A percentile compares a stretch with the other conserved stretches of the same genome.
These are phyloP conservation scores for Eudorcas thomsonii DNA, from an alignment of 2,113 vertebrate genomes.

Conservation along the genomic window DNA sequence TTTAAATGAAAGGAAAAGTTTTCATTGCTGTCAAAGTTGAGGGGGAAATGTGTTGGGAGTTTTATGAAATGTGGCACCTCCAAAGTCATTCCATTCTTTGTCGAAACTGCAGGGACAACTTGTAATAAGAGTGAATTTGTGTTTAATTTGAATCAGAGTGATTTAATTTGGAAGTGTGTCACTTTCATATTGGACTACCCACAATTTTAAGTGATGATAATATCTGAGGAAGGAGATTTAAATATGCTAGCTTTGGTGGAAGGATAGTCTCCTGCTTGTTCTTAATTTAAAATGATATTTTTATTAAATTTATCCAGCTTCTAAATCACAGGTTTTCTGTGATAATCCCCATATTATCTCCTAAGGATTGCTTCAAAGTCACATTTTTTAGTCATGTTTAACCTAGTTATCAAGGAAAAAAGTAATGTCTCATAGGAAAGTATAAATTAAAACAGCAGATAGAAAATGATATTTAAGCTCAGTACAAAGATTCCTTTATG, in stretches of 20 bases:
- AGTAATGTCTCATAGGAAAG: neutral
- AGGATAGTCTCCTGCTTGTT: neutral
- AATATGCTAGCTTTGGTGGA: neutral
- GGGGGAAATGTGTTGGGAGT: neutral
- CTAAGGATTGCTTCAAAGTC: neutral
- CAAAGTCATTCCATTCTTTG: neutral
- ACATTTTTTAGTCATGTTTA: neutral
- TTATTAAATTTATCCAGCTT: neutral
- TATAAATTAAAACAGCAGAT: neutral
- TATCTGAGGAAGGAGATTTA: neutral
- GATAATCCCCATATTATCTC: neutral
- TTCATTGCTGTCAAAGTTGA: neutral
- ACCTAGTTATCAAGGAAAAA: neutral
- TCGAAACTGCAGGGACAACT: neutral
- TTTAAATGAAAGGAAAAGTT: constrained; percentile 36
- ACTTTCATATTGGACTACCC: neutral
- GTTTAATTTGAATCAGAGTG: constrained; percentile 2
- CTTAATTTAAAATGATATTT: neutral
- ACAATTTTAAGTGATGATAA: neutral
- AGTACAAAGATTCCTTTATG: neutral
- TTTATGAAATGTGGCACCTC: neutral
- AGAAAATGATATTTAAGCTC: neutral
- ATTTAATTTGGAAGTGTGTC: neutral
- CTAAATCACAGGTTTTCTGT: neutral
- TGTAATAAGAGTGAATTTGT: constrained; percentile 8